phyloP scores from a whole-genome alignment of 2,113 vertebrate genomes.

The Ictalurus furcatus region DNA sequence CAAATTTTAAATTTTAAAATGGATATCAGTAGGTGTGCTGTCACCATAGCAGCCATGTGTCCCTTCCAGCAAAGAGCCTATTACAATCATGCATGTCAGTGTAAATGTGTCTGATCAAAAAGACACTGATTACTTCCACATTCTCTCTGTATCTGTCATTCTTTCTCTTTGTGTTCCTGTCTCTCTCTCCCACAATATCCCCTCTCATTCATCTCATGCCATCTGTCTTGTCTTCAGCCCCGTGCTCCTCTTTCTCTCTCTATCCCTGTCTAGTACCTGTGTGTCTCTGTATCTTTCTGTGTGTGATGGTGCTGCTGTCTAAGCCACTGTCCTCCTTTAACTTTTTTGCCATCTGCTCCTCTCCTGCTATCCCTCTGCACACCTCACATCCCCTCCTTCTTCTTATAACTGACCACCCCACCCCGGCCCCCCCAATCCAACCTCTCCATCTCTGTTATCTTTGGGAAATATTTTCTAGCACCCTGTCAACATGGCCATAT shows the following conservation, averaged over 20 bases:
- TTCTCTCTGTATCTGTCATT: conserved; percentile 18
- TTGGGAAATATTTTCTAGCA: conserved; percentile 35
- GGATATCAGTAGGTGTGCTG: conserved; percentile 37
- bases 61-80: conserved; percentile 26
- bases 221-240: conserved; percentile 41
- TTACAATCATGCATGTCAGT: conserved; percentile 51
- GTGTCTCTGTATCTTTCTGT: neutral
- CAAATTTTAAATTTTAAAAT: neutral
- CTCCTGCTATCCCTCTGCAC: neutral
- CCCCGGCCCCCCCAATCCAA: neutral
- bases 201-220: conserved; percentile 25
- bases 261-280: conserved; percentile 25
- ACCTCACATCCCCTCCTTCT: conserved; percentile 9
- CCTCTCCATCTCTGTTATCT: neutral
- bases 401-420: neutral
- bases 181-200: neutral
- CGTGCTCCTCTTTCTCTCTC: neutral
- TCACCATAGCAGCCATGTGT: conserved; percentile 49
- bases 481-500: conserved; percentile 31
- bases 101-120: conserved; percentile 48
- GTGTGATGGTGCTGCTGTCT: neutral
- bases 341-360: conserved; percentile 17
- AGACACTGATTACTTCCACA: conserved; percentile 46
- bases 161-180: neutral
- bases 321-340: conserved; percentile 19